These are phyloP conservation scores for Drosophila nigromelanica DNA, from an alignment of 1,140 invertebrate species.

Conservation along the genomic window DNA sequence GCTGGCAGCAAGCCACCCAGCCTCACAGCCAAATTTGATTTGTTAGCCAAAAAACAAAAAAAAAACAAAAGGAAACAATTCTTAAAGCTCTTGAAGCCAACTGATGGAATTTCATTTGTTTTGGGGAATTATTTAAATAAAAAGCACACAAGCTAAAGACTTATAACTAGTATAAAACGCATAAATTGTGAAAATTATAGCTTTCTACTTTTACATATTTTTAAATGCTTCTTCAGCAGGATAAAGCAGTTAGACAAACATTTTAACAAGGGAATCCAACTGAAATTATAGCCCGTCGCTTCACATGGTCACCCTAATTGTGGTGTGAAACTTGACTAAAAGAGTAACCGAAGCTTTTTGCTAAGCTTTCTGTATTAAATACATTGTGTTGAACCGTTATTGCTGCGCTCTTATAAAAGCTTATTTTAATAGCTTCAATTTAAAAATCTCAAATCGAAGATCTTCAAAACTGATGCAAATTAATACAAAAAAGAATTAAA, in stretches of 20 bases:
- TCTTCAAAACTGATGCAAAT: too few species aligned
- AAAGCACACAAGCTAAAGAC: too few species aligned
- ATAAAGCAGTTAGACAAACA: too few species aligned
- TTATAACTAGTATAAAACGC: too few species aligned
- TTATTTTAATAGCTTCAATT: neutral
- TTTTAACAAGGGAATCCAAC: too few species aligned
- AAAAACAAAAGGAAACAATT: neutral
- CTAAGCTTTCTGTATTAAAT: neutral
- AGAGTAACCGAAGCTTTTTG: neutral
- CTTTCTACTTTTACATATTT: too few species aligned
- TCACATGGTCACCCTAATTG: conserved; percentile 13
- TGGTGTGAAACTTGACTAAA: conserved; percentile 26
- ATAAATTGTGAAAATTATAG: too few species aligned
- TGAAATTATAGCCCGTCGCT: neutral
- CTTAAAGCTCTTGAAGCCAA: neutral
- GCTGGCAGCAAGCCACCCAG: neutral
- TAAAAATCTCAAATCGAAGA: too few species aligned
- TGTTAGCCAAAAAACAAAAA: neutral
- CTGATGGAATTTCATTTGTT: too few species aligned
- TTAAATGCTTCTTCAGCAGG: neutral
- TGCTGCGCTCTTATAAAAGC: neutral
- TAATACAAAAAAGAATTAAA: too few species aligned
- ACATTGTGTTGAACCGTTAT: neutral
- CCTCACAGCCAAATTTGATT: neutral
- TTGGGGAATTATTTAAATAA: too few species aligned